These are phyloP conservation scores for Metridium senile DNA, from an alignment of 92 coral and sea anemone species.

Conservation along the genomic window DNA sequence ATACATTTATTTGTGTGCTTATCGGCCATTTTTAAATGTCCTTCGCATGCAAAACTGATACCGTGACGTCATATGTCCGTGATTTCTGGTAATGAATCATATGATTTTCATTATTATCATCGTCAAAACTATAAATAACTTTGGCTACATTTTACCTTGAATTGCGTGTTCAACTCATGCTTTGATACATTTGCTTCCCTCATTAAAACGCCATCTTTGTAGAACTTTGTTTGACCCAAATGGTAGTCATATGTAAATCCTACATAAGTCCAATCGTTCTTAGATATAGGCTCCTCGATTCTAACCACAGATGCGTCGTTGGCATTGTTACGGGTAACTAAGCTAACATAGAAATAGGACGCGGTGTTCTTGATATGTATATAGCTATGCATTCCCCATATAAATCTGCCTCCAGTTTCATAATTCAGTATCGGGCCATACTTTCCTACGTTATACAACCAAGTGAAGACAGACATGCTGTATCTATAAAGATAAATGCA, in stretches of 20 bases:
- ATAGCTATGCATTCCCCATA: conserved; percentile 1
- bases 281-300: not conserved
- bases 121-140: too few species aligned
- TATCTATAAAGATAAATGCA: conserved; percentile 15
- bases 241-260: conserved; percentile 32
- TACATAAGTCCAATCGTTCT: conserved; percentile 31
- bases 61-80: too few species aligned
- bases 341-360: not conserved
- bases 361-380: not conserved
- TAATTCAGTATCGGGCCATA: conserved; percentile 18
- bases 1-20: too few species aligned
- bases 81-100: too few species aligned
- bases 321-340: not conserved
- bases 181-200: conserved; percentile 1
- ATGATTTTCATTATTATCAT: too few species aligned
- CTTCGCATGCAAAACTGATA: too few species aligned
- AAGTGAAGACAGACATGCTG: conserved; percentile 6
- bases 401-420: not conserved
- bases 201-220: conserved; percentile 6
- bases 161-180: conserved; percentile 31
- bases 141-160: too few species aligned
- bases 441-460: conserved; percentile 10
- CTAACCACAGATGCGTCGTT: not conserved
- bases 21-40: too few species aligned
- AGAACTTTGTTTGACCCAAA: not conserved